Percentiles rank a stretch among this genome's conserved stretches.
Evolutionary conservation across 2,797 vertebrate genomes (phyloP).

Genomic region (Balearica regulorum): DNA sequence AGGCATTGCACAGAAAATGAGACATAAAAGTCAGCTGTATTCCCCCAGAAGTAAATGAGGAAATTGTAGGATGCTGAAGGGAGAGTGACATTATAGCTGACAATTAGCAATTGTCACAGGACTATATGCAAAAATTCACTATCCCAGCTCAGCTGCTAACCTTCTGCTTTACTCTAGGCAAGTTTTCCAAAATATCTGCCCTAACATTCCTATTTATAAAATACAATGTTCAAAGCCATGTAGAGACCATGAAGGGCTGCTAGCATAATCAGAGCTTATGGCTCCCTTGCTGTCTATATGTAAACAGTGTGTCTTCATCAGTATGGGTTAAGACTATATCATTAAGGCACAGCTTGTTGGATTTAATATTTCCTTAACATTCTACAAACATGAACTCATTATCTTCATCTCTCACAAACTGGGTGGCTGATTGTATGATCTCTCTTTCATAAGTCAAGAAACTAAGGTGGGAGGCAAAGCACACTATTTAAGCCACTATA

Average conservation of each 20-base stretch:
- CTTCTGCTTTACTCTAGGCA: not conserved
- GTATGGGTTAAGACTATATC: not conserved
- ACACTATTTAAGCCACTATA: not conserved
- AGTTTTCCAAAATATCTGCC: not conserved
- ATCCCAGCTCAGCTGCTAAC: not conserved
- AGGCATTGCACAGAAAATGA: not conserved
- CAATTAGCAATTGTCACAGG: not conserved
- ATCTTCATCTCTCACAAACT: not conserved
- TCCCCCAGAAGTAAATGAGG: not conserved
- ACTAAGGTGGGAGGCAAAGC: conserved; percentile 1
- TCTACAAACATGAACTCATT: conserved; percentile 9
- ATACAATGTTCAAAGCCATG: not conserved
- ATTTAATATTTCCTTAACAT: not conserved
- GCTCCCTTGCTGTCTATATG: not conserved
- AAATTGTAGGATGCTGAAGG: not conserved
- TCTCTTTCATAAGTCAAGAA: not conserved
- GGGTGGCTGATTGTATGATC: not conserved
- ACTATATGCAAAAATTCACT: not conserved
- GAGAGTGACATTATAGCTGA: not conserved
- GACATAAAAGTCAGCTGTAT: not conserved
- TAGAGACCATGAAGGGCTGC: not conserved
- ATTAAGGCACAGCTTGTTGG: not conserved
- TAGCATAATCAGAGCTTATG: not conserved
- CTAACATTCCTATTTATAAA: not conserved
- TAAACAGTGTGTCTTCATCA: not conserved